Evolutionary conservation across 1,140 invertebrate genomes (phyloP), one percentile per base, ranked within the genome.

Genomic region (Leucophenga varia): DNA sequence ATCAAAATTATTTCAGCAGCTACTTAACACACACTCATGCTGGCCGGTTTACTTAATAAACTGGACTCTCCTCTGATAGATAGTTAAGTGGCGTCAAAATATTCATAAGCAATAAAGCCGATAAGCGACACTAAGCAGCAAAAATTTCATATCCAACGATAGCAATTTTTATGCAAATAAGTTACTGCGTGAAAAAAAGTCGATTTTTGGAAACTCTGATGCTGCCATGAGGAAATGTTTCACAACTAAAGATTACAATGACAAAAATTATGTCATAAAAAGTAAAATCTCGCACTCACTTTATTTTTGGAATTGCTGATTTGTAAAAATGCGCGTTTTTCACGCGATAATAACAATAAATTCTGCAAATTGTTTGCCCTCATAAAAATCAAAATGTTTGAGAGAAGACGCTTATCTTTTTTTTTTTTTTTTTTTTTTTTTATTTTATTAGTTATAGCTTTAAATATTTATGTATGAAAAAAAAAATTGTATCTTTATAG

Each of bases 1-100:
- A 28, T 28, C 25, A 28, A 28, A 28, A 28, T 28, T 17, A 25
- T n/a, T 34, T 21, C 19, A 17, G 10, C 18, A 17, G 34, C 19
- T 30, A 38, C 28, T 34, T n/a, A 25, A 28, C 12, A 7, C 22
- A n/a, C 34, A 28, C 16, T 25, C 20, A 43, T 38, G 31, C 31
- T 13, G 16, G 52, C 59, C 67, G 67, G 67, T 65, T 65, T 65
- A 65, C 67, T 67, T 63, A 63, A 43, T 54, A 46, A 46, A 47
- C 20, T 19, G 10, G 1, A 9, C 10, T 10, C 40, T 42, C 7
- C 7, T 41, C 35, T 16, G 25, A 19, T 5, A 25, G 22, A 6
- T 5, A 25, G 22, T 6, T 25, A 25, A 25, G 10, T 25, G 22
- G 22, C 22, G 22, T 6, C 22, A 25, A 25, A 25, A 25, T 25